Evolutionary conservation across 2,113 vertebrate species (phyloP).

Genomic region (Vicugna pacos): DNA sequence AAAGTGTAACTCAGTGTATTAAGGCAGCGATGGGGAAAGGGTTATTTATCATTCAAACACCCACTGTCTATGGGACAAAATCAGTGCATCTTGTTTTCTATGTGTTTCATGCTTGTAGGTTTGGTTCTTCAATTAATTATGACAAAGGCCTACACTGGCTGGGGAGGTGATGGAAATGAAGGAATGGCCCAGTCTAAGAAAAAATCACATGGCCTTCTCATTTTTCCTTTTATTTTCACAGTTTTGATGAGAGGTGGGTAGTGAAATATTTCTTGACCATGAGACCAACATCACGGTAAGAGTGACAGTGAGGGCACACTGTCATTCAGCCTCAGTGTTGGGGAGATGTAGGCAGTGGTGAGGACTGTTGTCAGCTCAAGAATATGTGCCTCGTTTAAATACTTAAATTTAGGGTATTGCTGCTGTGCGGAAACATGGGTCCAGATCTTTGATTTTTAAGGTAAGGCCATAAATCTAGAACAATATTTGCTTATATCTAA

Average conservation of each 20-base stretch:
- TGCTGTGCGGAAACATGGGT: not conserved
- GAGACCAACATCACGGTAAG: not conserved
- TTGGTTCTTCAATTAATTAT: not conserved
- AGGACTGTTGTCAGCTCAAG: not conserved
- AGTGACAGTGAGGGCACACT: not conserved
- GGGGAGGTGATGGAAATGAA: not conserved
- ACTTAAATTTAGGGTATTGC: not conserved
- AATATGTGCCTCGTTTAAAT: not conserved
- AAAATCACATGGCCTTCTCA: not conserved
- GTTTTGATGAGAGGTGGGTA: not conserved
- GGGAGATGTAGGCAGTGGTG: not conserved
- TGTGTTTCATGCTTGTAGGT: not conserved
- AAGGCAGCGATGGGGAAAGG: not conserved
- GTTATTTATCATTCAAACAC: not conserved
- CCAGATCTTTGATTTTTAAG: conserved; percentile 13
- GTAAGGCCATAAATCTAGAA: not conserved
- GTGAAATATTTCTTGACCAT: not conserved
- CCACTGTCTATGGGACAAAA: not conserved
- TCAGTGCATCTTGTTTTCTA: not conserved
- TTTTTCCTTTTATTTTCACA: not conserved
- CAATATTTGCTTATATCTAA: not conserved
- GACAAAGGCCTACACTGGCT: not conserved
- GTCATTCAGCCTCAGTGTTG: not conserved
- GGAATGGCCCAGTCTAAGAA: not conserved
- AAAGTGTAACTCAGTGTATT: not conserved